phyloP scores from a whole-genome alignment of 2,797 vertebrate species.

The Merluccius polli region DNA sequence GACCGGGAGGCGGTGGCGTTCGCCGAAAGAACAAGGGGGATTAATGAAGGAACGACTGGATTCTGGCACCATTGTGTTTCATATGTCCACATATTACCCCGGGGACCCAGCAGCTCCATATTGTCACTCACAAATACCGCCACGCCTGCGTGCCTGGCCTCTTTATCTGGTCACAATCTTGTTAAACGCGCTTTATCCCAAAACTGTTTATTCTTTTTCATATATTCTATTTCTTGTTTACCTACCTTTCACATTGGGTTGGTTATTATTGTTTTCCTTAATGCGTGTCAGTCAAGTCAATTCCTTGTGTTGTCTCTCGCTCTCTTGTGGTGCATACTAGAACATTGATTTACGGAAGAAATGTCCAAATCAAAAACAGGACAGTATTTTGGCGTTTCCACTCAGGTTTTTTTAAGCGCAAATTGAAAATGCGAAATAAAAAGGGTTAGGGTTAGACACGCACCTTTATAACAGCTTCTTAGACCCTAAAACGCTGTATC shows the following conservation, averaged over 20 bases:
- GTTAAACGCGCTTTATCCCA: neutral
- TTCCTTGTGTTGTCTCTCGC: neutral
- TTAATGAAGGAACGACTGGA: slow-evolving; percentile 21
- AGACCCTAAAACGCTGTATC: too few species aligned
- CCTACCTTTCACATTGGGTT: neutral
- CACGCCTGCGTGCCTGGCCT: neutral
- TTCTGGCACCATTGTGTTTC: slow-evolving; percentile 1
- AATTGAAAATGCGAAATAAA: too few species aligned
- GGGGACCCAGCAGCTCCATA: neutral
- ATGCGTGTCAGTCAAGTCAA: neutral
- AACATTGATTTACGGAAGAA: too few species aligned
- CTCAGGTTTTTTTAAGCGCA: too few species aligned
- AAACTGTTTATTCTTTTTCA: neutral
- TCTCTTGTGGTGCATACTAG: too few species aligned
- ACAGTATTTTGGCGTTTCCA: too few species aligned
- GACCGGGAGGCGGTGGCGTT: neutral
- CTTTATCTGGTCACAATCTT: neutral
- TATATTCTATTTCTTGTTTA: neutral
- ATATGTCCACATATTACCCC: neutral
- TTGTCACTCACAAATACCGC: neutral
- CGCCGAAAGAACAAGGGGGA: slow-evolving; percentile 11
- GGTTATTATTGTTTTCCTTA: neutral
- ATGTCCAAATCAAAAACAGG: too few species aligned
- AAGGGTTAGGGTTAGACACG: too few species aligned
- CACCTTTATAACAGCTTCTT: too few species aligned